These are phyloP conservation scores for Platynereis dumerilii DNA, from an alignment of 2,888 invertebrate genomes.

Conservation along the genomic window DNA sequence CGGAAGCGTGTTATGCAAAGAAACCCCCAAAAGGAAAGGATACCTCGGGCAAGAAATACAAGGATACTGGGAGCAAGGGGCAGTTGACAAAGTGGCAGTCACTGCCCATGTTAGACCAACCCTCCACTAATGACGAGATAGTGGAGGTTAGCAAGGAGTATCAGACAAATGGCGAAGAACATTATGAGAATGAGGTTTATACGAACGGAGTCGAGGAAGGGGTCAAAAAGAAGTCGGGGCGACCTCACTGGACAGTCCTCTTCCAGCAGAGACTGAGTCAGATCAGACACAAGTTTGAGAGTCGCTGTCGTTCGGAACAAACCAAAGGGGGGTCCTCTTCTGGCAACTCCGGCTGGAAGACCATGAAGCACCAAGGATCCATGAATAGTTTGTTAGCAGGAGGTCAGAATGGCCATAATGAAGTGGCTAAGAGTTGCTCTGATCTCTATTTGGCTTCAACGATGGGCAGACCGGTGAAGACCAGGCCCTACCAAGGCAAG, in stretches of 20 bases:
- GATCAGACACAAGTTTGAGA: slow-evolving; percentile 28
- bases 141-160: neutral
- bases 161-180: slow-evolving; percentile 4
- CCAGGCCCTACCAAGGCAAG: neutral
- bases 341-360: neutral
- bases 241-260: slow-evolving; percentile 24
- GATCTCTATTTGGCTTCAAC: neutral
- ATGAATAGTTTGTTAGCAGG: too few relatives aligned
- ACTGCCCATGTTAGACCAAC: slow-evolving; percentile 15
- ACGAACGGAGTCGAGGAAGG: neutral
- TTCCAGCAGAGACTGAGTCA: slow-evolving; percentile 25
- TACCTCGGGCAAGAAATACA: neutral
- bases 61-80: neutral
- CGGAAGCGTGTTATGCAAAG: slow-evolving; percentile 3
- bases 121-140: neutral
- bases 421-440: neutral
- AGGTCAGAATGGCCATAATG: too few relatives aligned
- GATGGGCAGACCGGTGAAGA: too few relatives aligned
- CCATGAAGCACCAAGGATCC: too few relatives aligned
- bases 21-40: neutral
- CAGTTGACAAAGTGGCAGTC: slow-evolving; percentile 22
- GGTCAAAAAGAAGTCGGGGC: slow-evolving; percentile 5
- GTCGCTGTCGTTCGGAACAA: slow-evolving; percentile 14
- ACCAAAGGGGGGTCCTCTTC: neutral
- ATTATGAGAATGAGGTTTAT: slow-evolving; percentile 3